These are phyloP conservation scores for Mionectes olivaceus DNA, from an alignment of 2,797 vertebrate species.

Conservation along the genomic window DNA sequence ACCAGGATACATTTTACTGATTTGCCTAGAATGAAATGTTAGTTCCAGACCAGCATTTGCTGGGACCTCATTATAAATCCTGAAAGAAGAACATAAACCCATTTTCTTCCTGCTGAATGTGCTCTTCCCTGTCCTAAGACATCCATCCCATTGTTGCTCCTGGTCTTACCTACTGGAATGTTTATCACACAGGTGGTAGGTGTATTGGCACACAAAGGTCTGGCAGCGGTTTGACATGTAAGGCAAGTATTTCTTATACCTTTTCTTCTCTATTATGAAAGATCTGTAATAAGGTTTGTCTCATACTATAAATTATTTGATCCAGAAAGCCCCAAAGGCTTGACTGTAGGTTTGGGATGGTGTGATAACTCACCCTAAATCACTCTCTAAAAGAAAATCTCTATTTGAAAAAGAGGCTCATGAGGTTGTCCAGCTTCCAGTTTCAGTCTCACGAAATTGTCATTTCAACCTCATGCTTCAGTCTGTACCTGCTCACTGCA, in stretches of 20 bases:
- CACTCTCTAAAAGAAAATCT: neutral
- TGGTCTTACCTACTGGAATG: neutral
- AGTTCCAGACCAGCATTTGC: neutral
- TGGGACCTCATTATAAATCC: neutral
- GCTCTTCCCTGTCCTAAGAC: neutral
- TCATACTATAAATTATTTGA: neutral
- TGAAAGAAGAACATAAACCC: neutral
- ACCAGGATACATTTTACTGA: neutral
- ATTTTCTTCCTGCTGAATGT: neutral
- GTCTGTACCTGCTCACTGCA: neutral
- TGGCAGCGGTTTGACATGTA: neutral
- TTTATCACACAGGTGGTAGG: neutral
- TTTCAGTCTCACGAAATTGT: neutral
- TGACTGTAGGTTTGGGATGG: neutral
- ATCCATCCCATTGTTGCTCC: neutral
- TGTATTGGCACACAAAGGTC: neutral
- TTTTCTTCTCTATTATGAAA: slow-evolving; percentile 4
- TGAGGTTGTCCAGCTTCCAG: neutral
- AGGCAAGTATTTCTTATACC: neutral
- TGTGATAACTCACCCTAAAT: neutral
- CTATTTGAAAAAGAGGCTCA: neutral
- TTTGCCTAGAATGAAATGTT: neutral
- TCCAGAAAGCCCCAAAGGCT: neutral
- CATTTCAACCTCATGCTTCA: neutral
- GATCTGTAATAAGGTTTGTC: neutral